Conservation (phyloP, 2,888 invertebrate species). For the Noctuana brunneofusca region DNA sequence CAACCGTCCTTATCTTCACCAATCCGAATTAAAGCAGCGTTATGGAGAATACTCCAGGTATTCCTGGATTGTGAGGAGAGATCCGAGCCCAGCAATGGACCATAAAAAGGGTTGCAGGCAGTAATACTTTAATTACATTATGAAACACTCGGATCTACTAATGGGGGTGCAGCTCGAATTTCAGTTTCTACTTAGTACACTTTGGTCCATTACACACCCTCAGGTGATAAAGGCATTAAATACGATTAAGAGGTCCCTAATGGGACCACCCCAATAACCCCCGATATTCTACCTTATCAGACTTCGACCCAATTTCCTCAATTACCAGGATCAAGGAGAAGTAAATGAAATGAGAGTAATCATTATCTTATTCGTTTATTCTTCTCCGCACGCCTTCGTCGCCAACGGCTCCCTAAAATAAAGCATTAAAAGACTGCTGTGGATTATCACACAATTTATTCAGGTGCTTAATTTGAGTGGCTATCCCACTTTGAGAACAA, state of each 20-base stretch:
- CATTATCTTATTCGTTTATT: slow-evolving; percentile 78
- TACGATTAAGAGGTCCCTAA: slow-evolving; percentile 75
- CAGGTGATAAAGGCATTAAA: slow-evolving; percentile 78
- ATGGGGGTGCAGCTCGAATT: slow-evolving; percentile 23
- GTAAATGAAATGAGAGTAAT: slow-evolving; percentile 81
- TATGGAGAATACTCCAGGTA: too few species aligned
- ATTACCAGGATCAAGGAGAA: slow-evolving; percentile 79
- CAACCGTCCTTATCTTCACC: too few species aligned
- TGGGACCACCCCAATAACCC: slow-evolving; percentile 66
- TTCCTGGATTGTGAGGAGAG: too few species aligned
- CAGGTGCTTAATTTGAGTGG: slow-evolving; percentile 82
- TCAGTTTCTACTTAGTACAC: slow-evolving; percentile 39
- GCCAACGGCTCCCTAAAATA: slow-evolving; percentile 64
- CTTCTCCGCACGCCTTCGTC: slow-evolving; percentile 61
- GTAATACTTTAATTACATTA: slow-evolving; percentile 8
- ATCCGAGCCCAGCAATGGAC: too few species aligned
- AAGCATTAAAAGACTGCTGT: slow-evolving; percentile 78
- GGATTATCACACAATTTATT: slow-evolving; percentile 83
- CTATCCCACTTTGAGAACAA: slow-evolving; percentile 75
- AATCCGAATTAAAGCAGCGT: too few species aligned
- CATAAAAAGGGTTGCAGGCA: too few species aligned
- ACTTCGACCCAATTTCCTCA: slow-evolving; percentile 78
- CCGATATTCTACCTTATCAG: slow-evolving; percentile 71
- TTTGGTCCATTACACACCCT: slow-evolving; percentile 69
- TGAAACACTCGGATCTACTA: slow-evolving; percentile 2